phyloP scores from a whole-genome alignment of 2,888 invertebrate species.

The Sarcophaga carnaria region DNA sequence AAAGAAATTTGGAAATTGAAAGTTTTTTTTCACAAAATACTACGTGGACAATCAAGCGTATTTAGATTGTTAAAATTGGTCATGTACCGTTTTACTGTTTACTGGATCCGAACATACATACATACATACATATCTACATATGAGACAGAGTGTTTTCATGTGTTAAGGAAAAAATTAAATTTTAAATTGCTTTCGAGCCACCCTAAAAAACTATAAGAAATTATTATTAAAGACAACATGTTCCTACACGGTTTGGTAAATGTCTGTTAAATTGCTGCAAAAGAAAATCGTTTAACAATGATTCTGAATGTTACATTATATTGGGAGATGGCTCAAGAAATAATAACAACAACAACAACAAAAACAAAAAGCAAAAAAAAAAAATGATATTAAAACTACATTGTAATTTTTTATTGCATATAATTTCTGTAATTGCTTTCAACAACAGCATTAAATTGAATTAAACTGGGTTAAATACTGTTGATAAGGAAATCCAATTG shows the following conservation, averaged over 20 bases:
- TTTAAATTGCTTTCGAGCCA: constrained; percentile 57
- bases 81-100: constrained; percentile 35
- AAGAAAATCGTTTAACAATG: background rate
- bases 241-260: constrained; percentile 19
- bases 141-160: constrained; percentile 6
- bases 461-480: constrained; percentile 14
- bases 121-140: background rate
- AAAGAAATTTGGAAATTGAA: constrained; percentile 30
- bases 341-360: no score
- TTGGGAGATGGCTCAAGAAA: no score
- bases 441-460: constrained; percentile 39
- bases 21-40: constrained; percentile 20
- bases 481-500: background rate
- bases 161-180: constrained; percentile 65
- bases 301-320: no score
- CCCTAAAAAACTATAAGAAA: background rate
- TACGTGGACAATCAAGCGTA: constrained; percentile 57
- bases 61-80: constrained; percentile 16
- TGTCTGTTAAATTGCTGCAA: background rate
- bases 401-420: constrained; percentile 77
- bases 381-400: constrained; percentile 62
- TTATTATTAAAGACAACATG: constrained; percentile 45
- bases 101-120: background rate
- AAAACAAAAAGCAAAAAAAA: no score
- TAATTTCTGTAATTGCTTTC: constrained; percentile 81